Evolutionary conservation across 1,140 invertebrate genomes (phyloP).

Genomic region (Drosophila saltans): DNA sequence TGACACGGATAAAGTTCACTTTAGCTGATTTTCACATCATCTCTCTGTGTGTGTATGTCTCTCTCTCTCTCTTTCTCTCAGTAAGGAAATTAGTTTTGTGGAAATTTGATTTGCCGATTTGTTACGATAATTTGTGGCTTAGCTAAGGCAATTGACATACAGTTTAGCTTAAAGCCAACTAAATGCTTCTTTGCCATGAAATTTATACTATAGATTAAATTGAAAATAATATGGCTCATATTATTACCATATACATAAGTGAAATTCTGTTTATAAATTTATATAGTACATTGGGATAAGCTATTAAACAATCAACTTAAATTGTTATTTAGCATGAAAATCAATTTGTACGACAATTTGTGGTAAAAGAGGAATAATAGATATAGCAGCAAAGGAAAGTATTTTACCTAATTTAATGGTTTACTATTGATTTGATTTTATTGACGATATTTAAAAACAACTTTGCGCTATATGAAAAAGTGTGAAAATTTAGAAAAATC

Average conservation of each 20-base stretch:
- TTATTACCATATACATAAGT: not conserved
- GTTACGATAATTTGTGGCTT: conserved; percentile 14
- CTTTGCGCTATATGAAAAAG: too few species aligned
- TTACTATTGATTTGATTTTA: too few species aligned
- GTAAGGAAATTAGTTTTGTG: conserved; percentile 20
- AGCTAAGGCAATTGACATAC: not conserved
- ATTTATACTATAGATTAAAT: not conserved
- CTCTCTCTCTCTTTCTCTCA: not conserved
- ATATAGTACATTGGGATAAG: too few species aligned
- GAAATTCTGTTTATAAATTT: too few species aligned
- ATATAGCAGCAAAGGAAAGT: too few species aligned
- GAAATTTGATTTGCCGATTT: conserved; percentile 22
- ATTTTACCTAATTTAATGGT: too few species aligned
- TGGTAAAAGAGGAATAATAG: too few species aligned
- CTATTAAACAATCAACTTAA: too few species aligned
- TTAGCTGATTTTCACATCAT: conserved; percentile 7
- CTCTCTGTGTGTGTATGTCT: not conserved
- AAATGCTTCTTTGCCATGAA: not conserved
- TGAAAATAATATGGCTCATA: not conserved
- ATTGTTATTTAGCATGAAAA: too few species aligned
- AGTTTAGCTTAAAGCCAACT: not conserved
- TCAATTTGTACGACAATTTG: too few species aligned
- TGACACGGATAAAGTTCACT: conserved; percentile 34
- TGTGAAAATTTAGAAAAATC: too few species aligned
- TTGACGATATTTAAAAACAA: too few species aligned